Base-by-base conservation (phyloP, 2,888 invertebrate genomes). In the Ctenicera cuprea region DNA sequence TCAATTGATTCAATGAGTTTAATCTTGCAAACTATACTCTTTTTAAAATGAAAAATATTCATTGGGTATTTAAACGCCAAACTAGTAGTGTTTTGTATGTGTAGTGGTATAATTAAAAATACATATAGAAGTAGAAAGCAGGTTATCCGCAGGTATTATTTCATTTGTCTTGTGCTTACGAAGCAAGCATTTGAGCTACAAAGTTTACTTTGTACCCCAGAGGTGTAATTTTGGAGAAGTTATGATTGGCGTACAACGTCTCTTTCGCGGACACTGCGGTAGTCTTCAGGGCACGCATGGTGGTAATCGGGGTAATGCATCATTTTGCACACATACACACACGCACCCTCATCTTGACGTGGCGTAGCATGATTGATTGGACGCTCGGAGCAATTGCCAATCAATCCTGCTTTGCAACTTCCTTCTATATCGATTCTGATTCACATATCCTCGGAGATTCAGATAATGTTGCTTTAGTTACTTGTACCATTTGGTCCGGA, bases 261-360 rank as follows among this genome's bases (percentile, higher is more conserved):
- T 38, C 14, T 12, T 37, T 22, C 16, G 20, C 37, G 38, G 59
- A 59, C 20, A 22, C 16, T 59, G 59, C 38, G 37, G 59, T 11
- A 18, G 16, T 41, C 59, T 59, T 38, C n/a, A 7, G 38, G 38
- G 18, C 20, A 59, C 14, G 38, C 20, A n/a, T 14, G 59, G 20
- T 41, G 38, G 38, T 59, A 59, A 57, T 59, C 18, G 20, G 54
- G 16, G 38, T 20, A 20, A 59, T 38, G 59, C 59, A 59, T 59
- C 59, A 59, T 38, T 59, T 38, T 20, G 59, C 7, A 20, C 22
- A 38, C 59, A 38, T 52, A 12, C 20, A 59, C 54, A 22, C 54
- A 22, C 26, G 54, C 54, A 54, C 54, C 33, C 54, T 54, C 26
- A 33, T 54, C 54, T 54, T 54, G 16, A 30, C 14, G 30, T 3